phyloP scores from a whole-genome alignment of 1,140 invertebrate species.

The Heliconius congener region DNA sequence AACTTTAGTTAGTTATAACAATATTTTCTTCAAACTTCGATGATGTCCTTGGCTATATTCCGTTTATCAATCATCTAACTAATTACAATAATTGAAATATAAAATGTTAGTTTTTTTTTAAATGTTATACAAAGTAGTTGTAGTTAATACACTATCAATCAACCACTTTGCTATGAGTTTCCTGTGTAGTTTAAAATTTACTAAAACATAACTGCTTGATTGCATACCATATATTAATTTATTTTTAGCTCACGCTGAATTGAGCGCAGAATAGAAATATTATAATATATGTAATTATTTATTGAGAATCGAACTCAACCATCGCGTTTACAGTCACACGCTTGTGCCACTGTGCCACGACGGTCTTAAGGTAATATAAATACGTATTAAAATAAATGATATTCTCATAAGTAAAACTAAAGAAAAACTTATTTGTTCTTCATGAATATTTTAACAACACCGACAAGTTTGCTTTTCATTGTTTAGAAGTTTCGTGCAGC shows the following conservation, averaged over 20 bases:
- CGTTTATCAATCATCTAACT: not conserved
- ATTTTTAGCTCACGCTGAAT: too few relatives aligned
- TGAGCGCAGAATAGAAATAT: too few relatives aligned
- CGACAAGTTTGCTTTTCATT: not conserved
- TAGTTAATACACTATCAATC: too few relatives aligned
- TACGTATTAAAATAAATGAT: not conserved
- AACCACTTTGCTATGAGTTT: too few relatives aligned
- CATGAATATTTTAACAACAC: conserved; percentile 1
- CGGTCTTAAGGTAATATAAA: not conserved
- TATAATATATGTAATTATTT: not conserved
- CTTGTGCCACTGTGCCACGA: too few relatives aligned
- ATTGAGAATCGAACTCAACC: too few relatives aligned
- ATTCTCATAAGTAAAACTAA: not conserved
- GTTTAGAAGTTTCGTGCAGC: conserved; percentile 2
- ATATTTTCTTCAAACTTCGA: not conserved
- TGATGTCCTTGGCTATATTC: not conserved
- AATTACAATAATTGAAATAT: too few relatives aligned
- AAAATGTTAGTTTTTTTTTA: too few relatives aligned
- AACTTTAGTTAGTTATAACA: conserved; percentile 8
- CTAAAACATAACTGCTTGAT: not conserved
- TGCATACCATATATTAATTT: too few relatives aligned
- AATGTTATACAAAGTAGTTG: too few relatives aligned
- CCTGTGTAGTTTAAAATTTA: not conserved
- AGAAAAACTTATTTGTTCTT: not conserved
- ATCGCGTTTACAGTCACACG: too few relatives aligned